These are phyloP conservation scores for Coptodon bakossiorum DNA, from an alignment of 2,113 vertebrate genomes.

Conservation along the genomic window DNA sequence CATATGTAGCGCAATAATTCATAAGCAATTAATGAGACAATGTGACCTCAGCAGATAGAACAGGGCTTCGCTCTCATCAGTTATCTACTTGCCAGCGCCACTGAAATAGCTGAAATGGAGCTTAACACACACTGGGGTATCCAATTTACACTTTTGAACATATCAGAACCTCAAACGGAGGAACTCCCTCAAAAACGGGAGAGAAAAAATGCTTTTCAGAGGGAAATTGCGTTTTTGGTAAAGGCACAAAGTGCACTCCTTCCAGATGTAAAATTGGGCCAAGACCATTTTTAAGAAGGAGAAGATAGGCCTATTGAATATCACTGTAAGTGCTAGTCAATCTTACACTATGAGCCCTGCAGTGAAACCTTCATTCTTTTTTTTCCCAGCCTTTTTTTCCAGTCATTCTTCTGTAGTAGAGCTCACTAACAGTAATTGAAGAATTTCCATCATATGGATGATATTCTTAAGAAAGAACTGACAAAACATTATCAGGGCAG, in stretches of 20 bases:
- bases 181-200: background rate
- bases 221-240: conserved; percentile 16
- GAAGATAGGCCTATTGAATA: conserved; percentile 3
- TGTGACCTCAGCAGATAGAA: conserved; percentile 51
- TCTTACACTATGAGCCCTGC: background rate
- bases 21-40: conserved; percentile 69
- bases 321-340: background rate
- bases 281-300: background rate
- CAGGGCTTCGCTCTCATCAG: conserved; percentile 18
- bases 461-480: background rate
- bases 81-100: conserved; percentile 5
- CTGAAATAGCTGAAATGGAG: conserved; percentile 3
- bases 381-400: background rate
- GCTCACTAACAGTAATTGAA: background rate
- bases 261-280: conserved; percentile 19
- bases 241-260: background rate
- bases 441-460: background rate
- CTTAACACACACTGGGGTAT: background rate
- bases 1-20: conserved; percentile 62
- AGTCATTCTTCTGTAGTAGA: background rate
- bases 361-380: background rate
- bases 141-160: conserved; percentile 13
- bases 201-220: background rate
- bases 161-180: background rate
- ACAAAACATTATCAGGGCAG: background rate